Evolutionary conservation across 1,140 invertebrate species (phyloP), one percentile per base, ranked within the genome.

Genomic region (Oedothorax gibbosus): DNA sequence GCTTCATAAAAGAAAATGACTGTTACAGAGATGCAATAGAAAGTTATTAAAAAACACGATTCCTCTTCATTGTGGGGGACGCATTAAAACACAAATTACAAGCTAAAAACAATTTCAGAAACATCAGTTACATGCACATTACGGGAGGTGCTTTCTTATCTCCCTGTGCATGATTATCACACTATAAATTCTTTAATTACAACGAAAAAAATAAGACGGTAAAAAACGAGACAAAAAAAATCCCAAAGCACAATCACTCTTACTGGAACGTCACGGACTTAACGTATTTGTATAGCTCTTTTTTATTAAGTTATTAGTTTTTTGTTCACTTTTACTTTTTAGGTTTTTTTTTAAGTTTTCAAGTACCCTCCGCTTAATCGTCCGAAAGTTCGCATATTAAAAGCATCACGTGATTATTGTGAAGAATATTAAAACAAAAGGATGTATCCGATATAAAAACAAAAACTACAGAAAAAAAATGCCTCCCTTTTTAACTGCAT

Each of bases 121-220:
- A 35, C 35, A 35, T 35, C 35, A 35, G 35, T 35, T 35, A 1
- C 35, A 35, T 35, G 35, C 35, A 35, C 35, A 35, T 35, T 35
- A 35, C 57, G 21, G 12, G 54, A 20, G 53, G 56, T 57, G 11
- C 35, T 21, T 56, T 73, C 57, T 73, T 57, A 57, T 20, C 56
- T 68, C 65, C 68, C 62, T 68, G 50, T 64, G 35, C 78, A 71
- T 71, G 72, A 82, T 82, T 82, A 82, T 62, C 80, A n/a, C 60
- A 50, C 68, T 69, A 60, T 82, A 82, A 82, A 82, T 73, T 73
- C 69, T 73, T 82, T 82, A 82, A 82, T 82, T 82, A 82, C 66
- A 62, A 56, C 64, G 35, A 79, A 79, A 79, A 79, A 79, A 79
- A 53, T 68, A 79, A 77, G 51, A 21, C 15, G n/a, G 7, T 51